A percentile compares a stretch with the other conserved stretches of the same genome.
Conservation (phyloP, 2,888 invertebrate species). For the Xestoiulus laeticollis region DNA sequence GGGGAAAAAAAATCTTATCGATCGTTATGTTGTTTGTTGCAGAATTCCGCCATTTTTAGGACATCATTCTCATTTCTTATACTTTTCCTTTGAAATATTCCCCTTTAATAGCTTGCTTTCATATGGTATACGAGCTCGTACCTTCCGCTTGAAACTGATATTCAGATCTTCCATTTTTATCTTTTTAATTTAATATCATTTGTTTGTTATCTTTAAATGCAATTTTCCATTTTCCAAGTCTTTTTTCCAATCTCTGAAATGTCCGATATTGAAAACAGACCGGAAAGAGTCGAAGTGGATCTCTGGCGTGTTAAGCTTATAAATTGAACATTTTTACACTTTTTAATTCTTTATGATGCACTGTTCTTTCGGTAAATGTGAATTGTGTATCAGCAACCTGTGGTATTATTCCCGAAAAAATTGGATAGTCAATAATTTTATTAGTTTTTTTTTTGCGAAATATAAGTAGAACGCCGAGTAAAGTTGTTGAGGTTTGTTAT, state of each 20-base stretch:
- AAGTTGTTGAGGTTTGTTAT: no score
- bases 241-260: background rate
- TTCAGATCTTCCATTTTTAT: constrained; percentile 4
- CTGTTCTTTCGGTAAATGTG: background rate
- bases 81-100: background rate
- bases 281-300: background rate
- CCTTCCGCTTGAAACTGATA: background rate
- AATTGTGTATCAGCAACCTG: background rate
- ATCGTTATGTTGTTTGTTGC: constrained; percentile 8
- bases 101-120: background rate
- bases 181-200: background rate
- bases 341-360: background rate
- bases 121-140: background rate
- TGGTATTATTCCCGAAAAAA: no score
- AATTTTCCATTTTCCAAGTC: background rate
- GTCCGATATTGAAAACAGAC: background rate
- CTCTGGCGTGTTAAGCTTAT: background rate
- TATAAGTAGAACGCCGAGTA: no score
- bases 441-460: no score
- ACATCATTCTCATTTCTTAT: no score
- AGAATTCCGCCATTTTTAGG: constrained; percentile 12
- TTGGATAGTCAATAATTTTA: no score
- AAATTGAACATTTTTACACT: background rate
- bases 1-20: background rate
- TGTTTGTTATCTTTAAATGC: background rate